These are phyloP conservation scores for Syrphus vitripennis DNA, from an alignment of 2,888 invertebrate genomes.

Conservation along the genomic window DNA sequence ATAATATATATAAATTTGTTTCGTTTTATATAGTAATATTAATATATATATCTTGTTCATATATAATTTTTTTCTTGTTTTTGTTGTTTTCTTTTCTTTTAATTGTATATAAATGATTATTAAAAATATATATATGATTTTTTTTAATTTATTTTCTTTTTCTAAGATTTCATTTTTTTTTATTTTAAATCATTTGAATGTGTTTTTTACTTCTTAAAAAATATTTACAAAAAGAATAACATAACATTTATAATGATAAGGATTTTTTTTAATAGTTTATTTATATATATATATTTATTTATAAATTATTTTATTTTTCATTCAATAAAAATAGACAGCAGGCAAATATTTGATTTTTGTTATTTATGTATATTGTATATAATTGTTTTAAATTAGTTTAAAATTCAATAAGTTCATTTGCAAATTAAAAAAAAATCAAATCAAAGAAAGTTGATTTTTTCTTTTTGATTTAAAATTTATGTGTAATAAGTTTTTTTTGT, in stretches of 20 bases:
- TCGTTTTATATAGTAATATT: conserved; percentile 69
- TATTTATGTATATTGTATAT: conserved; percentile 3
- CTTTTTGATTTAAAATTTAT: conserved; percentile 21
- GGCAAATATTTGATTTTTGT: conserved; percentile 66
- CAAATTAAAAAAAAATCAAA: conserved; percentile 20
- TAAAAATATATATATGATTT: conserved; percentile 72
- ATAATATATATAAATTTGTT: conserved; percentile 71
- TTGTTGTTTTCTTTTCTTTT: conserved; percentile 57
- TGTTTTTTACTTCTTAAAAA: conserved; percentile 49
- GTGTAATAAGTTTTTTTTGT: background rate
- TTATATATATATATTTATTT: conserved; percentile 38
- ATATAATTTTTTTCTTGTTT: conserved; percentile 63
- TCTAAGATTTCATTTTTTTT: conserved; percentile 32
- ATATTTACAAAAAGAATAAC: conserved; percentile 70
- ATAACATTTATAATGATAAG: conserved; percentile 69
- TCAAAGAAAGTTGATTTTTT: conserved; percentile 44
- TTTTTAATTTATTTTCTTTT: conserved; percentile 59
- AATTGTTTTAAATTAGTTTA: conserved; percentile 9
- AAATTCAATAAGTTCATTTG: conserved; percentile 36
- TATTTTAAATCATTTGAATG: conserved; percentile 29
- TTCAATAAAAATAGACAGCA: conserved; percentile 69
- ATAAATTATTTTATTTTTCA: conserved; percentile 52
- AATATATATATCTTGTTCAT: conserved; percentile 70
- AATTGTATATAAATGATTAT: conserved; percentile 72
- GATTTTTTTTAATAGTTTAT: conserved; percentile 36